phyloP scores from a whole-genome alignment of 2,797 vertebrate species.

The Perodicticus potto region DNA sequence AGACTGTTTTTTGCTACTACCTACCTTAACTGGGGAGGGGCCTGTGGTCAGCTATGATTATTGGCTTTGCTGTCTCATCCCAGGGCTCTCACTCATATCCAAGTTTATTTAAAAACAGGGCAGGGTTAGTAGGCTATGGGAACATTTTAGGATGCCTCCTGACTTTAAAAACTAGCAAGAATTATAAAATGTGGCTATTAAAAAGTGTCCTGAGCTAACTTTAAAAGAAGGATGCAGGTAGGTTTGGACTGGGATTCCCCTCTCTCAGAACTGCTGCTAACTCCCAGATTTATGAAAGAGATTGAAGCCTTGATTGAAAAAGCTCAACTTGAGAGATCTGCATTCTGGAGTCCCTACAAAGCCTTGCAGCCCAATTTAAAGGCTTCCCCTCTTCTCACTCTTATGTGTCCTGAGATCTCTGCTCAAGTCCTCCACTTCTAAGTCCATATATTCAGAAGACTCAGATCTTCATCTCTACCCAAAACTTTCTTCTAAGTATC shows the following conservation, averaged over 20 bases:
- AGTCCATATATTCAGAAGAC: not conserved
- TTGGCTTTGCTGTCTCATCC: not conserved
- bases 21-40: not conserved
- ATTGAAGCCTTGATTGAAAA: not conserved
- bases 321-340: not conserved
- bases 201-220: not conserved
- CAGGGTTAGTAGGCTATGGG: not conserved
- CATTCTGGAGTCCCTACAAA: no score
- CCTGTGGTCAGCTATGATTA: not conserved
- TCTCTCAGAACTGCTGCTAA: not conserved
- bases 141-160: not conserved
- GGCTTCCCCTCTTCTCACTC: not conserved
- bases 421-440: not conserved
- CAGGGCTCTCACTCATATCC: not conserved
- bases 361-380: not conserved
- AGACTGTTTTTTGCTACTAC: not conserved
- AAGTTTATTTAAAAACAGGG: conserved; percentile 6
- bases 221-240: not conserved
- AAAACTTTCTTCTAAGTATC: not conserved
- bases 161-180: not conserved
- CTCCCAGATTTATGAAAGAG: not conserved
- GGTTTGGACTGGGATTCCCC: not conserved
- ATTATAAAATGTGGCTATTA: not conserved
- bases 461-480: accelerated
- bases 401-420: not conserved